Percentiles rank a stretch among this genome's conserved stretches.
These are phyloP conservation scores for Brassicogethes aeneus DNA, from an alignment of 2,888 invertebrate species.

Conservation along the genomic window DNA sequence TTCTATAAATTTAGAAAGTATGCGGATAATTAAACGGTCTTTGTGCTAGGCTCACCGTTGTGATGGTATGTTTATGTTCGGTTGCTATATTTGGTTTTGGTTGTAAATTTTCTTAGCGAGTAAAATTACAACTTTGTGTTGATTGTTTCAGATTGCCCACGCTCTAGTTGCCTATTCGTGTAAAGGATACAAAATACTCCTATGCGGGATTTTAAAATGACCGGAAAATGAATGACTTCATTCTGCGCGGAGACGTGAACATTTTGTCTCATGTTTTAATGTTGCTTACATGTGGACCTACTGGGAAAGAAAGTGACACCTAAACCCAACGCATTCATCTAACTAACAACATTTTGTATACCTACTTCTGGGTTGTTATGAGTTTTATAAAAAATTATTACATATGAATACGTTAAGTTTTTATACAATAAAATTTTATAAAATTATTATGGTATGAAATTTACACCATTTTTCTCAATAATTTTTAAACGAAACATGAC, in stretches of 20 bases:
- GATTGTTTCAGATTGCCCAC: conserved; percentile 11
- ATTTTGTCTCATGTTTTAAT: neutral
- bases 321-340: too few species aligned
- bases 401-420: too few species aligned
- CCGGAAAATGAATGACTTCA: neutral
- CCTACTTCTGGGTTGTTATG: too few species aligned
- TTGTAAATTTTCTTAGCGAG: conserved; percentile 20
- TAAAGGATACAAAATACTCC: neutral
- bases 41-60: conserved; percentile 23
- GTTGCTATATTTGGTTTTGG: conserved; percentile 27
- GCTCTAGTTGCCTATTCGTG: conserved; percentile 1
- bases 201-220: neutral
- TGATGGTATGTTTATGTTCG: conserved; percentile 9
- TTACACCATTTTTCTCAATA: too few species aligned
- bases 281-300: neutral
- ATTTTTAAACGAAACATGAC: too few species aligned
- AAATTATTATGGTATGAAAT: too few species aligned
- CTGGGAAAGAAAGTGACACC: too few species aligned
- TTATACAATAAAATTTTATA: too few species aligned
- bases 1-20: conserved; percentile 29
- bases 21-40: conserved; percentile 29
- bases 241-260: neutral
- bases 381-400: too few species aligned
- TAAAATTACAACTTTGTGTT: conserved; percentile 16
- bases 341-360: too few species aligned